A percentile compares a stretch with the other conserved stretches of the same genome.
Evolutionary conservation across 2,797 vertebrate genomes (phyloP).

Genomic region (Ceryle rudis): DNA sequence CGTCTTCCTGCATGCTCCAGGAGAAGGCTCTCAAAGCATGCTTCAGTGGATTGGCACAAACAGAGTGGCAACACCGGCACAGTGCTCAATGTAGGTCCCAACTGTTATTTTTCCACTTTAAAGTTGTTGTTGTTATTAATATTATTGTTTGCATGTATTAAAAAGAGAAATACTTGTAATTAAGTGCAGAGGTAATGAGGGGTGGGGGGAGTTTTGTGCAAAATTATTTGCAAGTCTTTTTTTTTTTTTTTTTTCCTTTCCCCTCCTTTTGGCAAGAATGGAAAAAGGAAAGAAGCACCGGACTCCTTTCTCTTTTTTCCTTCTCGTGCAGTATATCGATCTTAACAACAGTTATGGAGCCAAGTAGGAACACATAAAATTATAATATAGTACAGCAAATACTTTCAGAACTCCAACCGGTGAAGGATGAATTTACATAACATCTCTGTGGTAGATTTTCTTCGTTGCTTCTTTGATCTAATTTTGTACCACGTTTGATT

Average conservation of each 20-base stretch:
- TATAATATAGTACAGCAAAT: conserved; percentile 9
- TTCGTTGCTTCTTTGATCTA: background rate
- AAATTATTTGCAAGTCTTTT: conserved; percentile 15
- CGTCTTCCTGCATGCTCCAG: conserved; percentile 92
- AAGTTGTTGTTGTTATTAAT: background rate
- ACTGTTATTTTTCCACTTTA: conserved; percentile 73
- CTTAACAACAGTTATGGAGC: background rate
- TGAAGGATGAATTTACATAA: conserved; percentile 19
- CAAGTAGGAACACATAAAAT: background rate
- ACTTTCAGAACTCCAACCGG: conserved; percentile 62
- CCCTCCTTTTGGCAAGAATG: background rate
- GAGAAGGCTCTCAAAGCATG: conserved; percentile 92
- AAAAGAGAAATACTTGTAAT: conserved; percentile 39
- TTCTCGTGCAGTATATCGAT: conserved; percentile 4
- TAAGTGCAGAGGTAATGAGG: background rate
- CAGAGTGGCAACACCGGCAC: conserved; percentile 92
- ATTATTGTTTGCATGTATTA: conserved; percentile 72
- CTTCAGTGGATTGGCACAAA: conserved; percentile 91
- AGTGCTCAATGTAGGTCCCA: conserved; percentile 93
- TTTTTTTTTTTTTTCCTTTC: background rate
- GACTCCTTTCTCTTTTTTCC: conserved; percentile 20
- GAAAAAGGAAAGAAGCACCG: background rate
- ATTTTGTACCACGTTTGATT: conserved; percentile 5
- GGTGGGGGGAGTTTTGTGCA: background rate
- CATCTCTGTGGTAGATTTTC: background rate